Base-by-base conservation (phyloP, 2,113 vertebrate species). In the Protobothrops mucrosquamatus region DNA sequence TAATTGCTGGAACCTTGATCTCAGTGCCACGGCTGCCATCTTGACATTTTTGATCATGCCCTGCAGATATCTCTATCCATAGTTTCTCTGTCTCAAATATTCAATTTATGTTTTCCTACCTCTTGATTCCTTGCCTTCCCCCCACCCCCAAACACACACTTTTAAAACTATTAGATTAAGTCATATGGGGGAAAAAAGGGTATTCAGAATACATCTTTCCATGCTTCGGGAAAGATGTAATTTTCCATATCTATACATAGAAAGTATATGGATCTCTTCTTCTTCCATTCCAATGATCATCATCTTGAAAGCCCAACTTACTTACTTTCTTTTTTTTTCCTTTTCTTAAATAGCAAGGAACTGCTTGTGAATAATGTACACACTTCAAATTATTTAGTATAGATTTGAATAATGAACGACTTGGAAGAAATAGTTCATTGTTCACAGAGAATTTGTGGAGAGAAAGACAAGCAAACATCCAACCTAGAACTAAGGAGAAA, bases 341-440 rank as follows among this genome's bases (percentile, higher is more conserved):
- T 39, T 43, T 22, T 18, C 34, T 56, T 81, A 39, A 39, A 34
- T 43, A 81, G 74, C 92, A 91, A 92, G 93, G 85, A 39, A 88
- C 89, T 94, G 92, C 91, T 95, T 55, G 90, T 93, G 46, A 95
- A 91, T 89, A 93, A 88, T 88, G 57, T 91, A 56, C 51, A 10
- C 91, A 93, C 91, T 89, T 93, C 56, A 95, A 87, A 88, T 95
- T 96, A 93, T 92, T 93, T 92, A 91, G 92, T 90, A 89, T n/a
- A 29, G 81, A 90, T 91, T 93, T 94, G 91, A 95, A 91, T 95
- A 94, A 94, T 94, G 64, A 89, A 81, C 87, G n/a, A 39, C 69
- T 81, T 39, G 69, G 34, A 81, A 43, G 74, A 22, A 81, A 81
- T 22, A 46, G 89, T 87, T 51, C 92, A 90, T 14, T 90, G 81